Percentiles rank a stretch among this genome's conserved stretches.
phyloP scores from a whole-genome alignment of 2,797 vertebrate genomes.

The Xyrichtys novacula region DNA sequence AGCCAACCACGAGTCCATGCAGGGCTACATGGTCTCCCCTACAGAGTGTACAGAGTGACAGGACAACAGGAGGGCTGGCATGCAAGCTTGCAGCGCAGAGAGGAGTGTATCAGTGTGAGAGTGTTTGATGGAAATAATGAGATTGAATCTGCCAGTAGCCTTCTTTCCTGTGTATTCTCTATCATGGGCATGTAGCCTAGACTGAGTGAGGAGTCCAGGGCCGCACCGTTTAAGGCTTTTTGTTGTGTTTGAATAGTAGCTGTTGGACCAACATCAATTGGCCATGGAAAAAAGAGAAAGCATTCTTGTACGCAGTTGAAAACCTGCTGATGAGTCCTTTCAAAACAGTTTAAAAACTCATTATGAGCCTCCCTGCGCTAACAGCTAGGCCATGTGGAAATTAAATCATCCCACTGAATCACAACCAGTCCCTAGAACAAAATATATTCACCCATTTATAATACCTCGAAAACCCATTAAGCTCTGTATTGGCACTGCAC shows the following conservation, averaged over 20 bases:
- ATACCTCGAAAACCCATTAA: constrained; percentile 34
- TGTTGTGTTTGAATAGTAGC: constrained; percentile 61
- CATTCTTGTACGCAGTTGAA: constrained; percentile 48
- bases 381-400: constrained; percentile 46
- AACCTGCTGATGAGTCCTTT: constrained; percentile 57
- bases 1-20: constrained; percentile 21
- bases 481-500: constrained; percentile 17
- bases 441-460: constrained; percentile 41
- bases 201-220: constrained; percentile 43
- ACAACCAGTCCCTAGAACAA: constrained; percentile 34
- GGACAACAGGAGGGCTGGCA: constrained; percentile 54
- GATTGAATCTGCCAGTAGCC: constrained; percentile 55
- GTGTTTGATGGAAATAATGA: constrained; percentile 72
- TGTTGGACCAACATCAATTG: constrained; percentile 65
- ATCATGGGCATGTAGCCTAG: constrained; percentile 49
- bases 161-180: constrained; percentile 46
- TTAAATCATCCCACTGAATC: constrained; percentile 41
- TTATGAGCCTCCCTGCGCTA: constrained; percentile 41
- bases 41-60: constrained; percentile 34
- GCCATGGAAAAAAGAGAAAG: constrained; percentile 15
- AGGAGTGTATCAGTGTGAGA: constrained; percentile 41
- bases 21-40: constrained; percentile 27
- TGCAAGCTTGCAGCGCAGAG: constrained; percentile 35
- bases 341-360: constrained; percentile 55
- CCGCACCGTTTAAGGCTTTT: constrained; percentile 57